Conservation (phyloP, 2,797 vertebrate genomes). For the Trichosurus vulpecula region DNA sequence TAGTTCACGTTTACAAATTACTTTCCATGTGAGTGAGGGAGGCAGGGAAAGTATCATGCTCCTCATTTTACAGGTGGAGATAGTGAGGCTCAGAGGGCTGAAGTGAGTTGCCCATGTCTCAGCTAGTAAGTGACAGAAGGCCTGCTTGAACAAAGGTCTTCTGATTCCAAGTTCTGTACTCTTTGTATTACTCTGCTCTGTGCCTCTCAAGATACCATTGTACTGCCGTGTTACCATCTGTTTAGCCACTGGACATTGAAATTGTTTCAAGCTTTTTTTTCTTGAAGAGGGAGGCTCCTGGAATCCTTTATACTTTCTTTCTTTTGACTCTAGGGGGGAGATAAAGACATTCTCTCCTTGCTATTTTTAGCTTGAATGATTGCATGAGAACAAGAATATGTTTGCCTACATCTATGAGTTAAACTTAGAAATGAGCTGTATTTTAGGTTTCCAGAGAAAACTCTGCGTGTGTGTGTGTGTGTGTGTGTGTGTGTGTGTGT, state of each 20-base stretch:
- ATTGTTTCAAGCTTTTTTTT: neutral
- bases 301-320: slow-evolving; percentile 24
- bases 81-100: neutral
- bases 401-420: neutral
- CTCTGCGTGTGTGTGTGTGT: neutral
- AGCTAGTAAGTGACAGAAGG: neutral
- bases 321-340: neutral
- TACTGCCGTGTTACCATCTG: neutral
- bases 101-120: neutral
- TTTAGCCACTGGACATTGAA: neutral
- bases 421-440: neutral
- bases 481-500: too few relatives aligned
- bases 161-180: neutral
- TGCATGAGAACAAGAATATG: neutral
- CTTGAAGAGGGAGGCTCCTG: neutral
- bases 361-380: neutral
- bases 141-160: neutral
- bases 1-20: neutral
- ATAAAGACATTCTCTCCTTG: neutral
- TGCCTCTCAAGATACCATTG: neutral
- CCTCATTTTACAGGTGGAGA: neutral
- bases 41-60: neutral
- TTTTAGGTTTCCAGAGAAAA: neutral
- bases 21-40: neutral
- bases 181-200: neutral